Evolutionary conservation across 1,140 invertebrate genomes (phyloP).

Genomic region (Riptortus pedestris): DNA sequence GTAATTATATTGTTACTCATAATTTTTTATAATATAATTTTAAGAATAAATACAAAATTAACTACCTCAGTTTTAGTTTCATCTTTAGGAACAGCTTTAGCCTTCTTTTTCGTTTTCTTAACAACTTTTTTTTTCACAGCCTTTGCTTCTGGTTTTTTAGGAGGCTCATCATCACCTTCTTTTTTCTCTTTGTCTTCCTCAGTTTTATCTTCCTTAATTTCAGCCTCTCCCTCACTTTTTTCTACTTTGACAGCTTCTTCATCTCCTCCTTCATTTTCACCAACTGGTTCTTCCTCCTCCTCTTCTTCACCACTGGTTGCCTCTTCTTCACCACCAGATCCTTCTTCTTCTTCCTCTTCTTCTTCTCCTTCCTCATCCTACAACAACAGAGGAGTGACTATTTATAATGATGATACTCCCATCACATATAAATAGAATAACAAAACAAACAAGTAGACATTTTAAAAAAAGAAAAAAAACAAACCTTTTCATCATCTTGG

Average conservation of each 20-base stretch:
- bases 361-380: conserved; percentile 22
- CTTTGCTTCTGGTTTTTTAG: conserved; percentile 5
- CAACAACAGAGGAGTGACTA: background rate
- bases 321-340: conserved; percentile 21
- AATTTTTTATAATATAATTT: no score
- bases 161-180: background rate
- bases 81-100: background rate
- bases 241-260: conserved; percentile 11
- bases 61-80: background rate
- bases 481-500: background rate
- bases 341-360: conserved; percentile 25
- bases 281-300: conserved; percentile 25
- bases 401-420: background rate
- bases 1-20: no score
- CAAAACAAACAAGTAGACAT: background rate
- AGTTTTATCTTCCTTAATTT: conserved; percentile 12
- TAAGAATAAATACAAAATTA: no score
- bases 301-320: conserved; percentile 21
- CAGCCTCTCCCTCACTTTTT: conserved; percentile 10
- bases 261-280: conserved; percentile 19
- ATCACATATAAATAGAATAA: background rate
- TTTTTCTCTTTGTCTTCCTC: conserved; percentile 20
- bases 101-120: background rate
- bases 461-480: background rate
- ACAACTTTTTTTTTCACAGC: conserved; percentile 24